Evolutionary conservation across 1,140 invertebrate species (phyloP).

Genomic region (Mizuhopecten yessoensis): DNA sequence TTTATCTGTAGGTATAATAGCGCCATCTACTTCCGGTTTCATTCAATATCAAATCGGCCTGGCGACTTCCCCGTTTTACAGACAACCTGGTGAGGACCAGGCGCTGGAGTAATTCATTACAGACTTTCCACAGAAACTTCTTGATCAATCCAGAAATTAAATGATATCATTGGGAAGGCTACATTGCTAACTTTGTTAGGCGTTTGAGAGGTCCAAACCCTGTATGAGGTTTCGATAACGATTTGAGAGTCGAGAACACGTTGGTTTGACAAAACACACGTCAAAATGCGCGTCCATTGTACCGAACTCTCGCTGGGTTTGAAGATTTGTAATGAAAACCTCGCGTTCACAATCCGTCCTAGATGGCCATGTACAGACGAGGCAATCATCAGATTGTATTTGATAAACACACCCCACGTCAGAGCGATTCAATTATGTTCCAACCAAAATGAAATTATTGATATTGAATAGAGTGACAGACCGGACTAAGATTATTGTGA

Average conservation of each 20-base stretch:
- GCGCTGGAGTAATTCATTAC: background rate
- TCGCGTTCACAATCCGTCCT: background rate
- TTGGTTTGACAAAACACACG: constrained; percentile 14
- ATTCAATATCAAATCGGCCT: background rate
- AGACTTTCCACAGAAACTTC: background rate
- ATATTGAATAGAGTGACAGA: constrained; percentile 28
- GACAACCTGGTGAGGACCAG: background rate
- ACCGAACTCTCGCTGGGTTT: constrained; percentile 3
- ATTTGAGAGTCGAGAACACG: background rate
- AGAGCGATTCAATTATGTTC: constrained; percentile 10
- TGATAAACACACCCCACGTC: constrained; percentile 30
- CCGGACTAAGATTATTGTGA: background rate
- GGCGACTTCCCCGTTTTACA: background rate
- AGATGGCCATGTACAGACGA: background rate
- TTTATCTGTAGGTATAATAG: too few species aligned
- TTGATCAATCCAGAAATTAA: constrained; percentile 39
- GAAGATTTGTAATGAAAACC: constrained; percentile 23
- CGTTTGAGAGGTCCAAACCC: background rate
- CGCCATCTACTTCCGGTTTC: too few species aligned
- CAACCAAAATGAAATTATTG: constrained; percentile 29
- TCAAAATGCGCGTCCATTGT: constrained; percentile 32
- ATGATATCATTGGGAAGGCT: background rate
- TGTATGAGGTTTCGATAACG: background rate
- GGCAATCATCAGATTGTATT: constrained; percentile 21
- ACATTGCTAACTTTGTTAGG: background rate